A percentile compares a stretch with the other conserved stretches of the same genome.
phyloP scores from a whole-genome alignment of 2,797 vertebrate species.

The Erithacus rubecula region DNA sequence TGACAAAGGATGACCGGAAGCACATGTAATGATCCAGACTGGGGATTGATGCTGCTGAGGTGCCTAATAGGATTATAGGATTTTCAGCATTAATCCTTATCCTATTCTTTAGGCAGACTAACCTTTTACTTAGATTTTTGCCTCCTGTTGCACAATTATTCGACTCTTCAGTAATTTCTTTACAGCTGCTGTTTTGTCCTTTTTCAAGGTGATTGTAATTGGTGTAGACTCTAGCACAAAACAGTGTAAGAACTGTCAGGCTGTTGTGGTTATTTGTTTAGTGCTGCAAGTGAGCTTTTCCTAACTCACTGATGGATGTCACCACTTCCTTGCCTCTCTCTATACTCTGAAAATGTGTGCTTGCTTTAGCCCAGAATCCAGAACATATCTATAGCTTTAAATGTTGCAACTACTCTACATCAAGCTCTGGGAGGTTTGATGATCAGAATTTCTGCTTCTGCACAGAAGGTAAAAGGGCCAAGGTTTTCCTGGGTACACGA shows the following conservation, averaged over 20 bases:
- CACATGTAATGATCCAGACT: accelerated
- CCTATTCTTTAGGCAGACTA: constrained; percentile 20
- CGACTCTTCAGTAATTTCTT: background rate
- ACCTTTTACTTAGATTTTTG: constrained; percentile 49
- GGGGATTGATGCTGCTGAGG: background rate
- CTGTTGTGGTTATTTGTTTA: background rate
- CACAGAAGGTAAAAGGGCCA: background rate
- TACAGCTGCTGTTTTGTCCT: background rate
- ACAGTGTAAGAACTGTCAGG: background rate
- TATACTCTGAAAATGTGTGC: background rate
- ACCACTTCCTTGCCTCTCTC: background rate
- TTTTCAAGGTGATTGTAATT: background rate
- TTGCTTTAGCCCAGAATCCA: background rate
- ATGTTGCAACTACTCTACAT: background rate
- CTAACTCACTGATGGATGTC: background rate
- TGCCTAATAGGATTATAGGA: constrained; percentile 44
- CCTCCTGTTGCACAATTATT: constrained; percentile 18
- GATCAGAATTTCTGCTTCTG: background rate
- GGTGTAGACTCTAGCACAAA: background rate
- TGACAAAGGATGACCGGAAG: background rate
- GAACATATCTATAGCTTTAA: background rate
- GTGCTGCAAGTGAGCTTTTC: background rate
- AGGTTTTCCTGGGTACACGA: background rate
- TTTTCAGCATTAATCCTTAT: constrained; percentile 42
- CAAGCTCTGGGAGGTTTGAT: background rate